A percentile compares a stretch with the other conserved stretches of the same genome.
Conservation (phyloP, 2,797 vertebrate species). For the Ctenochaetus hawaiiensis region DNA sequence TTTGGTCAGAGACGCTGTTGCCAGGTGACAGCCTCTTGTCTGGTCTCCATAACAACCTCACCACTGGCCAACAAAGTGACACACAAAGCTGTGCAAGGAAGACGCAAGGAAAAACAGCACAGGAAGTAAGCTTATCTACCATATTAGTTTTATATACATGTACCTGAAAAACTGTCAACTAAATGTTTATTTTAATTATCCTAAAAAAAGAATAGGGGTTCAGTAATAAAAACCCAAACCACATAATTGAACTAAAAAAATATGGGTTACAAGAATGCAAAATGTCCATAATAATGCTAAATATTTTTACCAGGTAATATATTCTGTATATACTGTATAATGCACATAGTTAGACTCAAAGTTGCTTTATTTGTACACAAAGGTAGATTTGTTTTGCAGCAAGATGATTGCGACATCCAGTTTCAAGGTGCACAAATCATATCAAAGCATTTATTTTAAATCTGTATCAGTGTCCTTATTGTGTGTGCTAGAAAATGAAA, state of each 20-base stretch:
- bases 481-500: background rate
- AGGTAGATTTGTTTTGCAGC: no score
- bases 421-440: background rate
- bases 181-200: background rate
- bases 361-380: no score
- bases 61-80: slow-evolving; percentile 77
- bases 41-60: slow-evolving; percentile 84
- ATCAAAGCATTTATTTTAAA: slow-evolving; percentile 5
- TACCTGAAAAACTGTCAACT: background rate
- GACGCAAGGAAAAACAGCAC: slow-evolving; percentile 81
- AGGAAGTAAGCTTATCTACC: slow-evolving; percentile 86
- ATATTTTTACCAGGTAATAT: background rate
- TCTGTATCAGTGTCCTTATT: background rate
- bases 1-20: slow-evolving; percentile 97
- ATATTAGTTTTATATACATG: background rate
- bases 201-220: background rate
- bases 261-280: no score
- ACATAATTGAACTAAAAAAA: background rate
- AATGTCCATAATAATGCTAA: background rate
- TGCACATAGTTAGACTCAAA: no score
- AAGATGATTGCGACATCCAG: no score
- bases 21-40: slow-evolving; percentile 94
- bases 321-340: no score
- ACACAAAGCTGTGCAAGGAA: slow-evolving; percentile 80
- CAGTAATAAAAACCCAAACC: background rate